phyloP scores from a whole-genome alignment of 2,797 vertebrate species.

The Diglossa cyanea region DNA sequence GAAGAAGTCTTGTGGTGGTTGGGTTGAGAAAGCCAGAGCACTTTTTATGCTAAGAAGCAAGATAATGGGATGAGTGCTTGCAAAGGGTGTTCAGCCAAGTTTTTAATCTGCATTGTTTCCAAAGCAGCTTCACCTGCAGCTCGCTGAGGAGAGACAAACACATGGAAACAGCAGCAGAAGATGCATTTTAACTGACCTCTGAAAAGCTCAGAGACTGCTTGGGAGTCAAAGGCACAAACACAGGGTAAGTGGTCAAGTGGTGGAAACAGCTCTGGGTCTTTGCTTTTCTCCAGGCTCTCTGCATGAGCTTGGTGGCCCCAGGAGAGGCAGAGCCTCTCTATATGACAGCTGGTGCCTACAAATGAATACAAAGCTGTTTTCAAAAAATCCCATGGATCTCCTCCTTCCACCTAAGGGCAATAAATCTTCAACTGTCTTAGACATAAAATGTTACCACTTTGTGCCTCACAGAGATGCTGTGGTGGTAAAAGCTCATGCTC shows the following conservation, averaged over 20 bases:
- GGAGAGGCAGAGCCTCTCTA: neutral
- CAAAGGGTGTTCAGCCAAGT: neutral
- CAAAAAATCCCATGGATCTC: neutral
- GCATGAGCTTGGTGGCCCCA: neutral
- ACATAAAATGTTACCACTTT: neutral
- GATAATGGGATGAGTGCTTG: neutral
- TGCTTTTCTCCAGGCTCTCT: neutral
- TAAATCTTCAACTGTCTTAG: neutral
- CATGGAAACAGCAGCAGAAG: neutral
- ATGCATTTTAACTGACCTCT: neutral
- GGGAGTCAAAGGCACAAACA: neutral
- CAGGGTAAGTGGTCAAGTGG: fast-evolving
- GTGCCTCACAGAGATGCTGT: neutral
- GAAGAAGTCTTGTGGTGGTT: neutral
- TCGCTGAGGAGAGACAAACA: neutral
- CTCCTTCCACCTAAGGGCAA: neutral
- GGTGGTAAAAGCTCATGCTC: neutral
- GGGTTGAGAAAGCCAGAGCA: neutral
- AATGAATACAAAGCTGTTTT: neutral
- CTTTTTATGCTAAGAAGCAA: neutral
- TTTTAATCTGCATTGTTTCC: neutral
- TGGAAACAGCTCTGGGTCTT: neutral
- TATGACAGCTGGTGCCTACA: neutral
- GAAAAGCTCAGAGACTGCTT: neutral
- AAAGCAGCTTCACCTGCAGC: neutral